Evolutionary conservation across 2,888 invertebrate genomes (phyloP).

Genomic region (Litoditis marina): DNA sequence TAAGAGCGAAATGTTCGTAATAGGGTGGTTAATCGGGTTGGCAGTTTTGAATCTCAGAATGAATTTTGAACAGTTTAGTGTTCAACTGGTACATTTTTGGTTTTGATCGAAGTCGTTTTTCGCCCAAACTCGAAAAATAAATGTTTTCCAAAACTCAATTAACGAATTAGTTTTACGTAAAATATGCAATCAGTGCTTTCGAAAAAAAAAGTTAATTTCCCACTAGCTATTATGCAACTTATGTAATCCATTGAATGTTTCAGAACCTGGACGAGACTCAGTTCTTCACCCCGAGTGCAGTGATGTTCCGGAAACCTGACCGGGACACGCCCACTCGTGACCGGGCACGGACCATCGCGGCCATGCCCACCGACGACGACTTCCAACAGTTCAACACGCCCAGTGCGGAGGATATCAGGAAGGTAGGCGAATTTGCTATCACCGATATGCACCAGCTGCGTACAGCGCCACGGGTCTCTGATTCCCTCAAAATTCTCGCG

Average conservation of each 20-base stretch:
- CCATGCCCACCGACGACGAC: constrained; percentile 7
- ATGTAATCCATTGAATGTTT: background rate
- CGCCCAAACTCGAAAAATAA: no score
- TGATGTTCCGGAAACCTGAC: constrained; percentile 7
- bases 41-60: no score
- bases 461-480: no score
- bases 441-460: background rate
- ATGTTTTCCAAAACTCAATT: no score
- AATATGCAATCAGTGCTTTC: no score
- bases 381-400: constrained; percentile 12
- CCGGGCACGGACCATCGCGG: constrained; percentile 8
- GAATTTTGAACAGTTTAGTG: no score
- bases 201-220: background rate
- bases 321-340: background rate
- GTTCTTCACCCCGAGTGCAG: constrained; percentile 11
- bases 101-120: no score
- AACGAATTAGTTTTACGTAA: no score
- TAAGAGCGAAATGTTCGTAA: no score
- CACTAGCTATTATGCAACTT: background rate
- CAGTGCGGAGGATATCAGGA: constrained; percentile 3
- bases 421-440: background rate
- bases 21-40: no score
- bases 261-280: background rate
- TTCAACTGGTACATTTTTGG: no score
- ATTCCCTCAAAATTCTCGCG: no score